Conservation (phyloP, 2,113 vertebrate genomes). For the Gobius niger region DNA sequence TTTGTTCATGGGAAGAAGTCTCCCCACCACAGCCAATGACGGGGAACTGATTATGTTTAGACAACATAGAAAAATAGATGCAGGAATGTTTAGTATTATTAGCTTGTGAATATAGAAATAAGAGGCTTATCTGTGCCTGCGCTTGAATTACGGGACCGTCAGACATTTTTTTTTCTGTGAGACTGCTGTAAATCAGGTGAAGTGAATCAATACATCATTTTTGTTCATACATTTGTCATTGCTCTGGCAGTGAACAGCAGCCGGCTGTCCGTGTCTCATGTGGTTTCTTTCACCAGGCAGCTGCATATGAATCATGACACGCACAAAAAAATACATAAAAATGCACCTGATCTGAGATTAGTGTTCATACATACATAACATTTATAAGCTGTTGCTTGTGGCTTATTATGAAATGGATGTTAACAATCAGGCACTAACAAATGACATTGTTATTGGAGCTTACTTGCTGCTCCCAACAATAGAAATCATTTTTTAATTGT, state of each 20-base stretch:
- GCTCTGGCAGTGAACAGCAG: neutral
- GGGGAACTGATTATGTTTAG: neutral
- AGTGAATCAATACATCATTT: conserved; percentile 25
- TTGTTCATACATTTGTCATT: conserved; percentile 21
- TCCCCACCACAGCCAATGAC: neutral
- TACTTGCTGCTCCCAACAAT: neutral
- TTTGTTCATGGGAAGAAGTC: neutral
- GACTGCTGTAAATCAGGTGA: conserved; percentile 16
- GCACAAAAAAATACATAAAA: conserved; percentile 2
- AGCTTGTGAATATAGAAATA: neutral
- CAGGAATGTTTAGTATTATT: conserved; percentile 8
- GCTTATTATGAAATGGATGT: neutral
- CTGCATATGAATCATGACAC: conserved; percentile 13
- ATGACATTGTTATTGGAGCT: neutral
- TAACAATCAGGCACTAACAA: neutral
- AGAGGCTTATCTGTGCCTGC: conserved; percentile 4
- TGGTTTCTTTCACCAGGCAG: neutral
- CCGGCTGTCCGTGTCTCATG: neutral
- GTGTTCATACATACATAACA: neutral
- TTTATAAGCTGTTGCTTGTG: neutral
- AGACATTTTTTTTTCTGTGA: conserved; percentile 13
- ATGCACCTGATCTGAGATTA: neutral
- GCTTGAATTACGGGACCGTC: neutral
- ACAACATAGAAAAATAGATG: neutral
- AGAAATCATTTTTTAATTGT: neutral